A percentile compares a stretch with the other conserved stretches of the same genome.
phyloP scores from a whole-genome alignment of 2,797 vertebrate genomes.

The Ficedula albicollis region DNA sequence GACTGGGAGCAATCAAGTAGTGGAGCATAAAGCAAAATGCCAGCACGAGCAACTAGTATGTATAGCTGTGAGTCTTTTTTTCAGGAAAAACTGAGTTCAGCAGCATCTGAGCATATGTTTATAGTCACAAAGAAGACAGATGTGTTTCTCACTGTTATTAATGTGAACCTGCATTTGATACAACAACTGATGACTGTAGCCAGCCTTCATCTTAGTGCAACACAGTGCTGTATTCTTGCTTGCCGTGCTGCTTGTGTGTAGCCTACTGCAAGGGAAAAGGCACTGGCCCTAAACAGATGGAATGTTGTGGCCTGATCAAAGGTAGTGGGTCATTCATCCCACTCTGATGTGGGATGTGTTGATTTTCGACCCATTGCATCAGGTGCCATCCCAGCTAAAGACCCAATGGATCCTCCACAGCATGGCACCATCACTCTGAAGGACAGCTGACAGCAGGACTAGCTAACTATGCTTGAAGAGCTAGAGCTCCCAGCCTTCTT shows the following conservation, averaged over 20 bases:
- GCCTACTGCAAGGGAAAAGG: not conserved
- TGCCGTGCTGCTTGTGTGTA: not conserved
- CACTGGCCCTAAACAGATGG: not conserved
- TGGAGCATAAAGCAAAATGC: not conserved
- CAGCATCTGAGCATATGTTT: not conserved
- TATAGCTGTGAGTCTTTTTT: not conserved
- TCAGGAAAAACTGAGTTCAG: not conserved
- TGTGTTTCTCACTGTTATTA: not conserved
- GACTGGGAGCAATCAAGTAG: not conserved
- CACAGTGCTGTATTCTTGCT: not conserved
- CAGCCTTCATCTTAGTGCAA: not conserved
- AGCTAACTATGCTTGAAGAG: slow-evolving; percentile 29
- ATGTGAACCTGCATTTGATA: not conserved
- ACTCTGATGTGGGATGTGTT: slow-evolving; percentile 1
- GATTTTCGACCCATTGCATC: not conserved
- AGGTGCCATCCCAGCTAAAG: slow-evolving; percentile 1
- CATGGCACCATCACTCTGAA: not conserved
- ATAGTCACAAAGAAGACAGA: not conserved
- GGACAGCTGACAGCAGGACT: slow-evolving; percentile 33
- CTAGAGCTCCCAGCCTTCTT: slow-evolving; percentile 17
- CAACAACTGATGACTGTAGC: not conserved
- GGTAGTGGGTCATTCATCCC: not conserved
- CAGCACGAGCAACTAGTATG: not conserved
- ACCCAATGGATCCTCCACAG: not conserved
- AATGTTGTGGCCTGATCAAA: not conserved